Base-by-base conservation (phyloP, 1,140 invertebrate genomes). In the Cecropterus lyciades region DNA sequence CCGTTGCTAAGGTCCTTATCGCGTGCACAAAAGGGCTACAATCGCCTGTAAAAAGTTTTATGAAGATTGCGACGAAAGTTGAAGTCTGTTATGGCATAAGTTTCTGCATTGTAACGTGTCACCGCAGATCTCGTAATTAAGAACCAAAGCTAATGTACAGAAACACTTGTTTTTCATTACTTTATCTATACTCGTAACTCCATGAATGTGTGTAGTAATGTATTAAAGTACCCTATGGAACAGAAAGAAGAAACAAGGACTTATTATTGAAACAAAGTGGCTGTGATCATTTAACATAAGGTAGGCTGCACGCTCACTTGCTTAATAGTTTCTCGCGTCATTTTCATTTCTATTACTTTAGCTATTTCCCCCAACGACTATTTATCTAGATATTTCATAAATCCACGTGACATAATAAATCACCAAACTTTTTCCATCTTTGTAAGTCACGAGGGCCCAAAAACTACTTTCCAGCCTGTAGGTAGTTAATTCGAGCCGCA, bases 71-170 rank as follows among this genome's bases (percentile, higher is more conserved):
- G 13, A 13, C 33, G 33, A 27, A 40, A 52, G 33, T 42, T 63
- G 48, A 52, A 73, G 56, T 78, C 72, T 71, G 72, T 83, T 77
- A 83, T 77, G 75, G 68, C 70, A 65, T 72, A 83, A 81, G 75
- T 83, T 81, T 78, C 77, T 67, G 69, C 75, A 81, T 79, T 73
- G 81, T 73, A 69, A 77, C 78, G 70, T 74, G 76, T 80, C 74
- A 70, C 45, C n/a, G 59, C 45, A 62, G 45, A 51, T 48, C 65
- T 53, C 17, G 24, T 48, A 40, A 62, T 62, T 62, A 62, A 40
- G 45, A 27, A 49, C 57, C 16, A 15, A 49, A 62, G 57, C 13
- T 42, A 56, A 43, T 9, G 15, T 52, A 16, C 14, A 52, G 13
- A 14, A 55, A 55, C 52, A 55, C 20, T 24, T 24, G 20, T 24